Evolutionary conservation across 1,140 invertebrate species (phyloP).

Genomic region (Saccostrea cuccullata): DNA sequence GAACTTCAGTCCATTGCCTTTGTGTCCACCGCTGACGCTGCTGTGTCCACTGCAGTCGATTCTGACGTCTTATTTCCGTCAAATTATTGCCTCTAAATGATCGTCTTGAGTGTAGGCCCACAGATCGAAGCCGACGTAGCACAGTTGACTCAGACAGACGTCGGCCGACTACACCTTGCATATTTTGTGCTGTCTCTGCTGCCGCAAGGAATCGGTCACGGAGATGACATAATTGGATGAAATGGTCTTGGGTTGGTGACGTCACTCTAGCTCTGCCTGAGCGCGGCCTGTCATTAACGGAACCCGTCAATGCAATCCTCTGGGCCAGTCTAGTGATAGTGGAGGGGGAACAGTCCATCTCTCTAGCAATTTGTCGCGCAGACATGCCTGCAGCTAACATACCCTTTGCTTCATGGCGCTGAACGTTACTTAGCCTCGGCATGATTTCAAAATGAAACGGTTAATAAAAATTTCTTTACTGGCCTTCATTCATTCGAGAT

Average conservation of each 20-base stretch:
- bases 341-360: not conserved
- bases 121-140: not conserved
- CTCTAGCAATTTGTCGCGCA: conserved; percentile 8
- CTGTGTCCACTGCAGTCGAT: too few species aligned
- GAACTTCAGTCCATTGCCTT: too few species aligned
- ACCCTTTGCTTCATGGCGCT: conserved; percentile 22
- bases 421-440: not conserved
- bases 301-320: too few species aligned
- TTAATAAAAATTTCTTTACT: too few species aligned
- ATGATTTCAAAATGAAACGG: too few species aligned
- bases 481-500: not conserved
- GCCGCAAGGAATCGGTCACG: conserved; percentile 13
- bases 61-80: too few species aligned
- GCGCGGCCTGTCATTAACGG: too few species aligned
- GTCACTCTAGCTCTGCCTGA: too few species aligned
- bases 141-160: conserved; percentile 10
- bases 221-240: conserved; percentile 22
- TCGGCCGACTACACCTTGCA: not conserved
- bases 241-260: not conserved
- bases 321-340: too few species aligned
- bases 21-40: too few species aligned
- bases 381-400: conserved; percentile 23
- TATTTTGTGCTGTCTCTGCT: not conserved
- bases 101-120: too few species aligned
- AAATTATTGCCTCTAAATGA: too few species aligned